Percentiles rank a stretch among this genome's conserved stretches.
These are phyloP conservation scores for Plusia festucae DNA, from an alignment of 2,888 invertebrate species.

Conservation along the genomic window DNA sequence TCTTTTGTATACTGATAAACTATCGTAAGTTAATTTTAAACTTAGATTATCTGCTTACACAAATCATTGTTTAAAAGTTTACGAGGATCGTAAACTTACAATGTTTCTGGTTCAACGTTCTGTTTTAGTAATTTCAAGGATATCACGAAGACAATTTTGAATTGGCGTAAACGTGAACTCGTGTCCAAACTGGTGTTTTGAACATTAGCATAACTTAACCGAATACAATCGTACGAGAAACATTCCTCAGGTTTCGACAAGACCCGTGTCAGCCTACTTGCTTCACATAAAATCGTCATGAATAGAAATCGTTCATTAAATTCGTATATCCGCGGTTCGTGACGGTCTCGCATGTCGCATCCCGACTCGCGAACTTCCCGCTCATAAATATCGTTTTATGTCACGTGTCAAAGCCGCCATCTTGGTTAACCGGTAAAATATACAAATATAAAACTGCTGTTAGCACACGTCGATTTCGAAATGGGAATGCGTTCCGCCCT, in stretches of 20 bases:
- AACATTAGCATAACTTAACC: constrained; percentile 39
- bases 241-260: constrained; percentile 53
- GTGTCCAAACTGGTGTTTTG: constrained; percentile 25
- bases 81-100: constrained; percentile 40
- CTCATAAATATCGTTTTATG: constrained; percentile 86
- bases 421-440: constrained; percentile 77
- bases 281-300: constrained; percentile 79
- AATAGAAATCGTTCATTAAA: constrained; percentile 84
- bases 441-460: constrained; percentile 67
- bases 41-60: constrained; percentile 17
- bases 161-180: constrained; percentile 27
- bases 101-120: constrained; percentile 33
- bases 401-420: constrained; percentile 86
- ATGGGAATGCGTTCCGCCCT: constrained; percentile 67
- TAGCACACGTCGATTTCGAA: constrained; percentile 58
- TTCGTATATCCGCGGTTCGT: constrained; percentile 83
- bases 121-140: constrained; percentile 45
- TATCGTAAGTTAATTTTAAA: constrained; percentile 7
- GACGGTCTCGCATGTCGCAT: constrained; percentile 84
- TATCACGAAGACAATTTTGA: constrained; percentile 40
- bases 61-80: constrained; percentile 25
- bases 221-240: constrained; percentile 33
- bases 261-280: constrained; percentile 65
- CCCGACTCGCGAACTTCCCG: constrained; percentile 85
- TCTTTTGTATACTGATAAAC: neutral